Evolutionary conservation across 2,888 invertebrate species (phyloP).

Genomic region (Harpagoxenus sublaevis): DNA sequence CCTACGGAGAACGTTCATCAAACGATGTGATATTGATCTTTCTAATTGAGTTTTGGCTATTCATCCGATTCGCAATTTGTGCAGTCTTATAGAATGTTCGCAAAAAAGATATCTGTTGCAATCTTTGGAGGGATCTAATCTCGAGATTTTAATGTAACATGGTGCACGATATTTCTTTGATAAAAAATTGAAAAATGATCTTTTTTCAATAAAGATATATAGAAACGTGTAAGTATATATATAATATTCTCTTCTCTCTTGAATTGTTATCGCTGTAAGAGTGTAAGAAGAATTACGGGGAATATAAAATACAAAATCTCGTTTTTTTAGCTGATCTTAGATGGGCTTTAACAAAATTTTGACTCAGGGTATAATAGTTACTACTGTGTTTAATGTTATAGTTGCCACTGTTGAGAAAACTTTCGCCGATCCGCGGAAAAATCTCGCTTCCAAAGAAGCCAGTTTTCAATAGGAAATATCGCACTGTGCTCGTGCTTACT

Average conservation of each 20-base stretch:
- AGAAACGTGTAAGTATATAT: not conserved
- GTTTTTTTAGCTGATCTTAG: not conserved
- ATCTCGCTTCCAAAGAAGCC: conserved; percentile 8
- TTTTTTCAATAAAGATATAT: not conserved
- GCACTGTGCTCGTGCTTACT: not conserved
- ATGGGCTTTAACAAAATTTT: not conserved
- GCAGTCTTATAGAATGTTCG: not conserved
- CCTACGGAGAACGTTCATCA: not conserved
- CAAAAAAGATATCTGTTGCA: not conserved
- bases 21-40: not conserved
- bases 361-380: not conserved
- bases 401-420: not conserved
- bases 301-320: conserved; percentile 6
- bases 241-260: not conserved
- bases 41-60: not conserved
- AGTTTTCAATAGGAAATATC: conserved; percentile 22
- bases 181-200: not conserved
- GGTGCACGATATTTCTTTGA: not conserved
- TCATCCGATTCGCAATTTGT: not conserved
- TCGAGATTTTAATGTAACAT: not conserved
- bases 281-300: not conserved
- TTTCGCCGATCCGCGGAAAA: not conserved
- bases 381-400: not conserved
- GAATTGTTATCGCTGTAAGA: not conserved
- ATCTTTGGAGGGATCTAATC: not conserved